Percentiles rank a stretch among this genome's conserved stretches.
phyloP scores from a whole-genome alignment of 2,888 invertebrate genomes.

The Mechanitis messenoides region DNA sequence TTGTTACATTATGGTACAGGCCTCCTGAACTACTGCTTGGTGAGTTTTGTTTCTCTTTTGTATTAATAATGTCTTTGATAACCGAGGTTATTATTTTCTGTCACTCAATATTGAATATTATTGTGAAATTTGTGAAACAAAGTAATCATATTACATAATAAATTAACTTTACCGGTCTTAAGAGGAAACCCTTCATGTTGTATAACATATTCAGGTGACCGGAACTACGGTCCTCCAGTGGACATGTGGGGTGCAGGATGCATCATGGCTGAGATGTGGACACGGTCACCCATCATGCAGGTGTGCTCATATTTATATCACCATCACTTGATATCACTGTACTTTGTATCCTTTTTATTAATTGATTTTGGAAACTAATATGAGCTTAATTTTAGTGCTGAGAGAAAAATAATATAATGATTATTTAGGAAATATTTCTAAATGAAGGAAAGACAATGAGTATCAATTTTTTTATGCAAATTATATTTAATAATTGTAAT shows the following conservation, averaged over 20 bases:
- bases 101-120: neutral
- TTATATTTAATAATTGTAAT: no score
- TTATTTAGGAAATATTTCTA: no score
- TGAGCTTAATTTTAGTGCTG: no score
- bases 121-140: neutral
- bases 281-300: constrained; percentile 94
- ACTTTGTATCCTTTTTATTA: no score
- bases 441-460: no score
- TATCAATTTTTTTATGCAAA: no score
- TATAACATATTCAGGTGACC: constrained; percentile 74
- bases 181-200: neutral
- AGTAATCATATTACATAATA: no score
- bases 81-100: no score
- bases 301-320: constrained; percentile 28
- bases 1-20: constrained; percentile 97
- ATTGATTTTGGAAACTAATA: no score
- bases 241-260: constrained; percentile 99
- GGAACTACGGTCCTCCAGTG: constrained; percentile 97
- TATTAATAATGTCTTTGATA: neutral
- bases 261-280: constrained; percentile 99
- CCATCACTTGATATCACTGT: no score
- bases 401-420: no score
- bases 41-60: constrained; percentile 31
- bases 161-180: no score
- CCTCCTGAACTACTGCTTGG: constrained; percentile 76